Base-by-base conservation (phyloP, 1,140 invertebrate species). In the Pissodes strobi region DNA sequence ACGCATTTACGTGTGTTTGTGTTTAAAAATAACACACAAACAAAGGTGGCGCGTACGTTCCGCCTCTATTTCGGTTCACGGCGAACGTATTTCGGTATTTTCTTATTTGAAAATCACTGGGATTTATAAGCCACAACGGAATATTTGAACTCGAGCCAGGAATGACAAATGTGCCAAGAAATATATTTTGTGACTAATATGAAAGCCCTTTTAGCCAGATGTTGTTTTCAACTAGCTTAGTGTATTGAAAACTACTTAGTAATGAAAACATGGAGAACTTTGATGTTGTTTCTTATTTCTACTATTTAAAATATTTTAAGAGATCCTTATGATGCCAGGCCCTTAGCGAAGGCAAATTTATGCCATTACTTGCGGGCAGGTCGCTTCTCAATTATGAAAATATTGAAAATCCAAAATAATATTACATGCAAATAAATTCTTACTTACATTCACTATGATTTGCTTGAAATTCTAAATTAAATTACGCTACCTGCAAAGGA, bases 161-260 rank as follows among this genome's bases (percentile, higher is more conserved):
- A 41, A 41, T 41, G 38, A 41, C 38, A 41, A 41, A 41, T 2
- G 38, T 41, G 38, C 25, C 25, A 27, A 27, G 4, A 27, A 27
- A 27, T 27, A 27, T 27, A 27, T 27, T 27, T 9, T 27, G 10
- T 41, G 38, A 41, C 38, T 41, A 41, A 41, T 41, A 41, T 15
- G 38, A 41, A 41, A 41, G 38, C 38, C 38, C 38, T 41, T 41
- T 41, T 41, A 41, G 17, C 38, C 38, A 41, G 38, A 41, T 41
- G 38, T 15, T 41, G 25, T 9, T 27, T 27, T 27, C 9, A 27
- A 9, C 3, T 27, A 34, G 9, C 13, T 27, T 27, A 27, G 9
- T 34, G 38, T n/a, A 39, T 41, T 3, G 2, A 17, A 41, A 41
- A 27, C 25, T 27, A 27, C 25, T 27, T 27, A 5, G 9, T 9